phyloP scores from a whole-genome alignment of 1,140 invertebrate genomes.

The Subanguina moxae region DNA sequence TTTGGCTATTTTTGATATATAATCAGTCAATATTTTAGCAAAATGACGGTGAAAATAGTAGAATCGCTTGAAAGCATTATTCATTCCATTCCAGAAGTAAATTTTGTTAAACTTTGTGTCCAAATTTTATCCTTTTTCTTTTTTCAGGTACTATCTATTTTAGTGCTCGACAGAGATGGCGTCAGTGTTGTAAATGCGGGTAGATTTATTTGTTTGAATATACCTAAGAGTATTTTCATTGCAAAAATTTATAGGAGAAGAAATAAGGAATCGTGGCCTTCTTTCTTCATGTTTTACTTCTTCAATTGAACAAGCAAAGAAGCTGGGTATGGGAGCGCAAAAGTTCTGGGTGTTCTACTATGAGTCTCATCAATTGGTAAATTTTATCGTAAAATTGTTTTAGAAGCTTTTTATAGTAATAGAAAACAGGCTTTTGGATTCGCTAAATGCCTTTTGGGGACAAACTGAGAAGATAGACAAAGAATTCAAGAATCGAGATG shows the following conservation, averaged over 20 bases:
- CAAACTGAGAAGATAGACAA: no score
- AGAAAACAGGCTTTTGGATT: no score
- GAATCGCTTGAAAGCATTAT: conserved; percentile 37
- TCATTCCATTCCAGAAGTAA: conserved; percentile 20
- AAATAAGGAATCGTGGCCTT: conserved; percentile 41
- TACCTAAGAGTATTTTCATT: conserved; percentile 22
- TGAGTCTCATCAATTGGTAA: conserved; percentile 38
- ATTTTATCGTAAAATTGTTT: no score
- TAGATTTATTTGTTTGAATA: conserved; percentile 18
- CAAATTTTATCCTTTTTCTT: background rate
- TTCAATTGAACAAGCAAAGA: conserved; percentile 47
- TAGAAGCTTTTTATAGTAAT: no score
- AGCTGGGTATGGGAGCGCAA: conserved; percentile 45
- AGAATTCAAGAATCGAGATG: no score
- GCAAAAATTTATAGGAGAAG: conserved; percentile 30
- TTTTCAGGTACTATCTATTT: conserved; percentile 38
- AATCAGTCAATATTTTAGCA: background rate
- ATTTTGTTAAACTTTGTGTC: background rate
- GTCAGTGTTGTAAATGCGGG: conserved; percentile 46
- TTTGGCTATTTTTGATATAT: no score
- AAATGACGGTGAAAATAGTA: conserved; percentile 31
- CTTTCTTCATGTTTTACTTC: conserved; percentile 31
- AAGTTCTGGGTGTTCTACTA: conserved; percentile 46
- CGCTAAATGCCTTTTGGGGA: no score
- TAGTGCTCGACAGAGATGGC: conserved; percentile 46